Base-by-base conservation (phyloP, 2,113 vertebrate genomes). In the Pituophis catenifer region DNA sequence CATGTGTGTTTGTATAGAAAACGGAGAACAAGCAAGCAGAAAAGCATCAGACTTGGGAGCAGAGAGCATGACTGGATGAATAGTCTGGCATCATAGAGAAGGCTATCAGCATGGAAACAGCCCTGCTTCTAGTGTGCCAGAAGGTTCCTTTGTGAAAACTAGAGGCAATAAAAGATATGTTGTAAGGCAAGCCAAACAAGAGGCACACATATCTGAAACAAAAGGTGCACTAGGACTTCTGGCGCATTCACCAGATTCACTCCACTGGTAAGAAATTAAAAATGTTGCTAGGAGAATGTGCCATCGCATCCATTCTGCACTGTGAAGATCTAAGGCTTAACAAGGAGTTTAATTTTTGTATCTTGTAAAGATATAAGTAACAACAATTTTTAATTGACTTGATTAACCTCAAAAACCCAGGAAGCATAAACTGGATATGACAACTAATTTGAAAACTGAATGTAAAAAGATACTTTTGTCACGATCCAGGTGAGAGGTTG, bases 81-180 rank as follows among this genome's bases (percentile, higher is more conserved):
- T 94, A 85, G 7, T 89, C 88, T 93, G 89, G 59, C 88, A 94
- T 89, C 55, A 23, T 23, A 87, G 91, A 38, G 86, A 93, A 88
- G 95, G 75, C 88, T 92, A 91, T 94, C 91, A 92, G 89, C 91
- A 58, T 91, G 55, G 26, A 95, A 93, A 94, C 93, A 96, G 89
- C 86, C 89, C 94, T 95, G 44, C 55, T 89, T 13, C 33, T 94
- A 62, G 86, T 93, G 85, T 93, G 50, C 23, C 91, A 86, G 23
- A 90, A 90, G 93, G 26, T 81, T 94, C 92, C 70, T 86, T 65
- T 91, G 81, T 57, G 94, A 91, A 89, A 65, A 95, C 89, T 92
- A 91, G 85, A 86, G 54, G 23, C 92, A 92, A 91, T 26, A 93
- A 94, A 93, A 94, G 55, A 29, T 8, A 50, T 54, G 58, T 92